A percentile compares a stretch with the other conserved stretches of the same genome.
These are phyloP conservation scores for Ectropis crepuscularia DNA, from an alignment of 2,888 invertebrate genomes.

Conservation along the genomic window DNA sequence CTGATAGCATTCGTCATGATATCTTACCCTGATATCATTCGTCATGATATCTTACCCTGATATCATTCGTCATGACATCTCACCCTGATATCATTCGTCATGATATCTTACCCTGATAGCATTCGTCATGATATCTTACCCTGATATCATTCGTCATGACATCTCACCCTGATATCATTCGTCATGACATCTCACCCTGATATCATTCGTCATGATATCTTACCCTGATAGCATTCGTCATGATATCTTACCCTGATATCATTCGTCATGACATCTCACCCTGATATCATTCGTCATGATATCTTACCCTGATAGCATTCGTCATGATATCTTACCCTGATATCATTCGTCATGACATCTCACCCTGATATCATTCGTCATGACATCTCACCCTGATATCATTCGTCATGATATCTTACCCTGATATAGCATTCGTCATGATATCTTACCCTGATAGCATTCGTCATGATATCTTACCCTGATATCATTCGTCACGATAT, in stretches of 20 bases:
- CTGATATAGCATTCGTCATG: conserved; percentile 99
- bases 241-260: conserved; percentile 93
- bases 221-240: conserved; percentile 98
- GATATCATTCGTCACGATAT: conserved; percentile 96
- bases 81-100: conserved; percentile 98
- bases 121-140: conserved; percentile 90
- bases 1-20: conserved; percentile 98
- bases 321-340: conserved; percentile 90
- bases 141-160: conserved; percentile 98
- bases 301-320: conserved; percentile 96
- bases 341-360: conserved; percentile 94
- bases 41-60: conserved; percentile 90
- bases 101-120: conserved; percentile 93
- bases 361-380: conserved; percentile 98
- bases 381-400: conserved; percentile 93
- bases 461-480: conserved; percentile 90
- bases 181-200: conserved; percentile 90
- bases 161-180: conserved; percentile 96
- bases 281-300: conserved; percentile 98
- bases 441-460: conserved; percentile 94
- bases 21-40: conserved; percentile 96
- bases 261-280: conserved; percentile 90
- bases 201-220: conserved; percentile 94
- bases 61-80: conserved; percentile 94
- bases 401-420: conserved; percentile 90